Percentiles rank a stretch among this genome's conserved stretches.
phyloP scores from a whole-genome alignment of 2,113 vertebrate species.

The Cottus gobio region DNA sequence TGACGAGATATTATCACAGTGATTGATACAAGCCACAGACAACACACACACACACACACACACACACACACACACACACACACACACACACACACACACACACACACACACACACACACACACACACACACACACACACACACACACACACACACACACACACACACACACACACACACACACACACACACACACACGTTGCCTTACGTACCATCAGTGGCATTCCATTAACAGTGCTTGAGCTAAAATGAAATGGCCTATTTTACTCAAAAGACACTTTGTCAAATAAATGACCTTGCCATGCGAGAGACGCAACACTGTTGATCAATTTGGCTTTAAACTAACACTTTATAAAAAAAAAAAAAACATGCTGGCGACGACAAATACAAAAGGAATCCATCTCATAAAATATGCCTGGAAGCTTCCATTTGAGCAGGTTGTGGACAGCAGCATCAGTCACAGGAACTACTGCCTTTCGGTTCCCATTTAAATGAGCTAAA shows the following conservation, averaged over 20 bases:
- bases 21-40: constrained; percentile 53
- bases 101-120: too few relatives aligned
- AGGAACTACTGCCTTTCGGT: constrained; percentile 42
- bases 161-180: too few relatives aligned
- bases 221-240: constrained; percentile 70
- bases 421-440: constrained; percentile 71
- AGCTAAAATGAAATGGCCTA: constrained; percentile 71
- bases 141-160: too few relatives aligned
- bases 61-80: constrained; percentile 44
- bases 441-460: constrained; percentile 73
- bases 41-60: constrained; percentile 21
- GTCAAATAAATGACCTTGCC: constrained; percentile 79
- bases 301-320: constrained; percentile 46
- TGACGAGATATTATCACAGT: constrained; percentile 62
- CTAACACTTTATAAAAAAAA: constrained; percentile 67
- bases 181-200: constrained; percentile 1
- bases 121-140: too few relatives aligned
- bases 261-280: constrained; percentile 73
- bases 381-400: constrained; percentile 76
- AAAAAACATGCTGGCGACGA: constrained; percentile 58
- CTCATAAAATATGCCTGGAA: constrained; percentile 77
- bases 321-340: constrained; percentile 79
- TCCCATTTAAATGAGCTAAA: constrained; percentile 49
- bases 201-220: constrained; percentile 67
- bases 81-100: background rate